phyloP scores from a whole-genome alignment of 2,113 vertebrate species.

The Mastomys natalensis region DNA sequence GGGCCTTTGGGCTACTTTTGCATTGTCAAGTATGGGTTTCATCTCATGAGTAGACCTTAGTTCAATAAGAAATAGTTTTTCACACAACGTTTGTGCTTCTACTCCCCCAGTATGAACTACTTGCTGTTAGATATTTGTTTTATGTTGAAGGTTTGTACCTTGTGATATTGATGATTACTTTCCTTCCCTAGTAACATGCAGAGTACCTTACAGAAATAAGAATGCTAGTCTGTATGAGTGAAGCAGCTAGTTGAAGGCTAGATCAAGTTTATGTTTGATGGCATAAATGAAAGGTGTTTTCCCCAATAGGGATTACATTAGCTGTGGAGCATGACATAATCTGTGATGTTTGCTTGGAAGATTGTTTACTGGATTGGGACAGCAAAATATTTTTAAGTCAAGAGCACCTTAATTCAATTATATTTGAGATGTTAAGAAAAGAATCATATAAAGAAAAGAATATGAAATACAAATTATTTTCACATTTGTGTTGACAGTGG shows the following conservation, averaged over 20 bases:
- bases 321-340: background rate
- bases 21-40: background rate
- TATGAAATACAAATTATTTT: background rate
- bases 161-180: background rate
- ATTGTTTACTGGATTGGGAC: background rate
- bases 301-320: background rate
- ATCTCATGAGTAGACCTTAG: background rate
- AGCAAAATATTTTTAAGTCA: background rate
- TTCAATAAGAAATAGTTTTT: background rate
- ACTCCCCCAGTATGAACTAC: background rate
- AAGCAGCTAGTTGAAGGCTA: background rate
- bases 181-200: background rate
- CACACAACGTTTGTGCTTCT: background rate
- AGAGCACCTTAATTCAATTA: background rate
- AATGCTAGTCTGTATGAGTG: background rate
- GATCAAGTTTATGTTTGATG: background rate
- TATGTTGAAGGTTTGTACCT: background rate
- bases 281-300: background rate
- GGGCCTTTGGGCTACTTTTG: accelerated
- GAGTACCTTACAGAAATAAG: background rate
- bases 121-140: background rate
- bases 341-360: background rate
- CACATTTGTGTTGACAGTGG: background rate
- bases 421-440: background rate
- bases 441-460: background rate